Base-by-base conservation (phyloP, 2,888 invertebrate species). In the Eulithis prunata region DNA sequence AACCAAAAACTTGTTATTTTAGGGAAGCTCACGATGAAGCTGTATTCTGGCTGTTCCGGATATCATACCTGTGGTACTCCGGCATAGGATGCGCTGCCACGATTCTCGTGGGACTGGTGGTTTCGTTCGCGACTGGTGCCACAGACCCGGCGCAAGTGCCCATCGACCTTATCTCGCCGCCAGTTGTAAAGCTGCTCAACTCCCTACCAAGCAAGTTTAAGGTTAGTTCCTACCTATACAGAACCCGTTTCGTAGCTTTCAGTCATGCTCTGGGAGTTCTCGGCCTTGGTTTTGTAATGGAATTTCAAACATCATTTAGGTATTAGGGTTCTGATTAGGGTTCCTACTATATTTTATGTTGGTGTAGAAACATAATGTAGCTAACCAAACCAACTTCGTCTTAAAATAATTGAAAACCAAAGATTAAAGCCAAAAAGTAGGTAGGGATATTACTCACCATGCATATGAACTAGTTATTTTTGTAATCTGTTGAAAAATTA, bases 61-160 rank as follows among this genome's bases (percentile, higher is more conserved):
- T 97, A 62, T 97, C 97, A 41, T 98, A 98, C 84, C 94, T 98
- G 80, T 98, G 98, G 98, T 98, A 98, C 88, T 97, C 97, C 7
- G 95, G 95, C 60, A 94, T 98, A 64, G 98, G 98, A 4, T 96
- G 96, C 74, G 73, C 95, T 4, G 90, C 95, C 0, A 97, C 97
- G 0, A 87, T 98, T 32, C 78, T 96, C 11, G 89, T 96, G 11
- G 98, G 98, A 0, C 87, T 97, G 52, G 62, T 95, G 3, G 95
- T 96, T 46, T 97, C 98, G n/a, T 90, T 95, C 36, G 75, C 95
- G 21, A 95, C 96, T 0, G 95, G 95, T 1, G 85, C 91, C 49
- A 94, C 94, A 53, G 92, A 96, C 76, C 95, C 95, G 0, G 89
- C 93, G 0, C 91, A 94, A 12, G 91, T 97, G 0, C 94, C 96